Evolutionary conservation across 2,113 vertebrate species (phyloP).

Genomic region (Psephotus haematonotus): DNA sequence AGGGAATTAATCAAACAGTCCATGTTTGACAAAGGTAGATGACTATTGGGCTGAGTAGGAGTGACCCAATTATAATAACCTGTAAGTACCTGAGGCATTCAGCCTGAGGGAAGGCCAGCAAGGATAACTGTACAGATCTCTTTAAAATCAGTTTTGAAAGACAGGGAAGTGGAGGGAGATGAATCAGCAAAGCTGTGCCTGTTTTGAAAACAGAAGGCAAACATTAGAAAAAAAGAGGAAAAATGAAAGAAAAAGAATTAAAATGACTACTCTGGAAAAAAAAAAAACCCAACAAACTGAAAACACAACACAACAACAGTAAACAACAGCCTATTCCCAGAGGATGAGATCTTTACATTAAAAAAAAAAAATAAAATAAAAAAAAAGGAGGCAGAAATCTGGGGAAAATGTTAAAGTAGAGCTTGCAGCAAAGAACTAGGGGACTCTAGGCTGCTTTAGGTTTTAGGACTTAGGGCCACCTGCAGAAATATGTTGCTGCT

Average conservation of each 20-base stretch:
- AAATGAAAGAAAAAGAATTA: not conserved
- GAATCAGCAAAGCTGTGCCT: not conserved
- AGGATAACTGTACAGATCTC: not conserved
- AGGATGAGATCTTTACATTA: not conserved
- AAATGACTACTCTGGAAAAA: not conserved
- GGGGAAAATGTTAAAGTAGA: not conserved
- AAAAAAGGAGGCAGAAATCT: not conserved
- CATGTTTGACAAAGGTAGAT: not conserved
- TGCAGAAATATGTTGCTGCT: not conserved
- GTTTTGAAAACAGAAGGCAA: not conserved
- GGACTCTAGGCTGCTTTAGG: not conserved
- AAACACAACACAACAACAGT: not conserved
- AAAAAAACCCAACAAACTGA: too few species aligned
- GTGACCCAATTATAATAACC: not conserved
- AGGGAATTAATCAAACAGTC: constrained; percentile 45
- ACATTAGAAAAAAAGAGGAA: not conserved
- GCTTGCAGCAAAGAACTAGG: rapidly evolving
- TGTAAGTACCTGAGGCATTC: not conserved
- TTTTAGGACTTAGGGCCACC: not conserved
- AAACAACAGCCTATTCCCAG: not conserved
- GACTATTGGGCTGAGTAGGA: not conserved
- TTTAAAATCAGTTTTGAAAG: not conserved
- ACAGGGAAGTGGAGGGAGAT: not conserved
- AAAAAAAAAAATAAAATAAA: not conserved
- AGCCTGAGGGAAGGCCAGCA: not conserved